Evolutionary conservation across 1,140 invertebrate genomes (phyloP).

Genomic region (Batillaria attramentaria): DNA sequence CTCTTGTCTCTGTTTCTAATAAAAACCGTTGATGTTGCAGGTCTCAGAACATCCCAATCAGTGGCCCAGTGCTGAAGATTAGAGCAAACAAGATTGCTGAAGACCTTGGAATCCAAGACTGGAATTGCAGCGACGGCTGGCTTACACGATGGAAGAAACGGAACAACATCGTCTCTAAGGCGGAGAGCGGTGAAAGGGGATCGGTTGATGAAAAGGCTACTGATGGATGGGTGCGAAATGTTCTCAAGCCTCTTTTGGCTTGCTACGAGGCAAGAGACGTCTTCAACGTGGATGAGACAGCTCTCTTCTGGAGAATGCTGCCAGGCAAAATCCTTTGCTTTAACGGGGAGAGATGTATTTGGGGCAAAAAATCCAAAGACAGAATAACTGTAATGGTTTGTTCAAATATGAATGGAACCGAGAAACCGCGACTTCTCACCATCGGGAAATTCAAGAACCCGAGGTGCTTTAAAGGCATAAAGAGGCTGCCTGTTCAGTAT

Average conservation of each 20-base stretch:
- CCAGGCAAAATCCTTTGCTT: constrained; percentile 43
- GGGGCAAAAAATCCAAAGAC: constrained; percentile 71
- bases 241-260: not conserved
- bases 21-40: no score
- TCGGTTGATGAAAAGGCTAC: constrained; percentile 10
- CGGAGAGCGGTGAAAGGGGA: not conserved
- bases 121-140: constrained; percentile 16
- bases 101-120: not conserved
- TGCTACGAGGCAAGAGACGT: constrained; percentile 26
- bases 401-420: constrained; percentile 70
- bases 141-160: constrained; percentile 11
- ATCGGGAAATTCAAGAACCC: no score
- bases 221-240: not conserved
- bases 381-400: constrained; percentile 71
- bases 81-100: not conserved
- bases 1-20: no score
- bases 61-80: constrained; percentile 6
- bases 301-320: constrained; percentile 38
- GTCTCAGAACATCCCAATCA: constrained; percentile 3
- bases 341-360: constrained; percentile 33
- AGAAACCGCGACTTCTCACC: no score
- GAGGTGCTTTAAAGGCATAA: no score
- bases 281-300: constrained; percentile 49
- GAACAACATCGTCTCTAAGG: constrained; percentile 1
- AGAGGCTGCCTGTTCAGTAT: no score